Base-by-base conservation (phyloP, 2,888 invertebrate species). In the Margaritifera margaritifera region DNA sequence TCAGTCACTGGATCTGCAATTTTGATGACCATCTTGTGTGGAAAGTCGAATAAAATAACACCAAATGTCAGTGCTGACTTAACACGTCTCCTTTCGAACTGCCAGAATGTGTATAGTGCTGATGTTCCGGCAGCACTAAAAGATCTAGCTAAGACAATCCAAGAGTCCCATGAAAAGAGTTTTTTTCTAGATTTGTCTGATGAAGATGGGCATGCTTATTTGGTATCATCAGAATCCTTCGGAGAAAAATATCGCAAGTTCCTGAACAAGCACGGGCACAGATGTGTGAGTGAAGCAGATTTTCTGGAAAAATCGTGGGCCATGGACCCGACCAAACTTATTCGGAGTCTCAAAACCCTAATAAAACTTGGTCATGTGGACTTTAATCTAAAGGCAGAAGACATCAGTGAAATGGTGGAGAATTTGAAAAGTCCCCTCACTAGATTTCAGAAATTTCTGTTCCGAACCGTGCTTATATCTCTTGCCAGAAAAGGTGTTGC, bases 281-380 rank as follows among this genome's bases (percentile, higher is more conserved):
- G 63, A 27, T 25, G 63, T 18, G n/a, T 55, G 4, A 20, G 53
- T 22, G 63, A 63, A 24, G 27, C 55, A 42, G 63, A 63, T 24
- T 63, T 54, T 63, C n/a, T 25, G 15, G 63, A 53, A 54, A 63
- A 63, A n/a, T 63, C 63, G 5, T 63, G 63, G 63, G 22, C 63
- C 18, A 50, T 51, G 52, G 55, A 53, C 27, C 63, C 63, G 2
- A 20, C 24, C 19, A 27, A 20, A 15, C 31, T 63, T 6, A 53
- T 63, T 24, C n/a, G 52, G n/a, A 54, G 54, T 19, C 20, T 63
- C 6, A 24, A 63, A 55, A 25, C 22, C 19, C 19, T 63, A 24
- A 31, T 63, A 24, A 53, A 11, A 20, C 19, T 54, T 25, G 63
- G 63, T 25, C n/a, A 19, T 11, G n/a, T 42, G 15, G 22, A 15